Evolutionary conservation across 2,888 invertebrate species (phyloP).

Genomic region (Hypercompe scribonia): DNA sequence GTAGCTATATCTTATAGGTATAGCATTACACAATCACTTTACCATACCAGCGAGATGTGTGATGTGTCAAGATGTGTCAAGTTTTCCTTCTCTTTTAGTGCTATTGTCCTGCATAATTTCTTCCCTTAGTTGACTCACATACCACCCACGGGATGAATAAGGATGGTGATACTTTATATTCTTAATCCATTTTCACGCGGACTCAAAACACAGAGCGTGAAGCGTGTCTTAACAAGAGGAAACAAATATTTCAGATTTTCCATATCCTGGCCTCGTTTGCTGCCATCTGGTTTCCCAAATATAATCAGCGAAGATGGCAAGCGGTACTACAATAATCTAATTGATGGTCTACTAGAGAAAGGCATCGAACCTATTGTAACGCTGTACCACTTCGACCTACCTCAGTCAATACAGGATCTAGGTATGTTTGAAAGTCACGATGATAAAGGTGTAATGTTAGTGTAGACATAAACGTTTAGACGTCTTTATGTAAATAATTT

Average conservation of each 20-base stretch:
- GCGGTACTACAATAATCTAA: constrained; percentile 83
- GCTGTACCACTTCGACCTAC: constrained; percentile 80
- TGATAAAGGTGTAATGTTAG: background rate
- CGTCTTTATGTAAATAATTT: no score
- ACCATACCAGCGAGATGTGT: no score
- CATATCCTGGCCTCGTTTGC: constrained; percentile 87
- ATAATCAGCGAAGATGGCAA: constrained; percentile 79
- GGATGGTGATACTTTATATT: no score
- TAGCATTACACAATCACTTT: no score
- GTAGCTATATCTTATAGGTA: no score
- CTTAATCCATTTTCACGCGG: background rate
- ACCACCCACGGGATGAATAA: no score
- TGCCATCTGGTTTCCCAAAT: constrained; percentile 68
- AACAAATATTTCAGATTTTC: constrained; percentile 73
- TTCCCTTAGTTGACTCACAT: no score
- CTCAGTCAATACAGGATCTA: constrained; percentile 70
- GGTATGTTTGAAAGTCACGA: constrained; percentile 49
- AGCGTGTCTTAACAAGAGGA: background rate
- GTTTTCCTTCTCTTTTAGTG: no score
- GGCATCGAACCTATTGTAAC: constrained; percentile 86
- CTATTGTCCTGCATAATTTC: no score
- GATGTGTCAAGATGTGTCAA: no score
- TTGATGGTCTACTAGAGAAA: constrained; percentile 79
- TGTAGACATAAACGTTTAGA: background rate
- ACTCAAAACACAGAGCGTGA: background rate